Percentiles rank a stretch among this genome's conserved stretches.
These are phyloP conservation scores for Aurelia aurita DNA, from an alignment of 30 jellyfish, hydroid and myxozoan genomes.

Conservation along the genomic window DNA sequence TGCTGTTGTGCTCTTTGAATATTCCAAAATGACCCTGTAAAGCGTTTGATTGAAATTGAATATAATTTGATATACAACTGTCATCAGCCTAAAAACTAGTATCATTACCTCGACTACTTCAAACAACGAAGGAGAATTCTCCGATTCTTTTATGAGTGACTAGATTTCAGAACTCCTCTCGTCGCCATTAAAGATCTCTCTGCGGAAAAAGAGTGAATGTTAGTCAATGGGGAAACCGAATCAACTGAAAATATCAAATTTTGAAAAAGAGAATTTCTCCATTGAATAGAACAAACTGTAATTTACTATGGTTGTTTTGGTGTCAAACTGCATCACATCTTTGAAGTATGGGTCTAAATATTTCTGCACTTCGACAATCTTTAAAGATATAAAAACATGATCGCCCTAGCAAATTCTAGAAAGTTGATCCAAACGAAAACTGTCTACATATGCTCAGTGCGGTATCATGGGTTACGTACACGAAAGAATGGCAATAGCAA, in stretches of 20 bases:
- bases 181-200: conserved; percentile 69
- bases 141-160: conserved; percentile 29
- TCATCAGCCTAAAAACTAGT: not conserved
- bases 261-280: not conserved
- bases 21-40: not conserved
- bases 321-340: too few relatives aligned
- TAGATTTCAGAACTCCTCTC: conserved; percentile 30
- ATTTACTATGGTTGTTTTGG: too few relatives aligned
- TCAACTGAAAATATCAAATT: not conserved
- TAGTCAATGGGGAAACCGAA: not conserved
- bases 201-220: conserved; percentile 2
- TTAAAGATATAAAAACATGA: too few relatives aligned
- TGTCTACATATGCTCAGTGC: too few relatives aligned
- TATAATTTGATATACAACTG: not conserved
- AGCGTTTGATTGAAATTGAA: not conserved
- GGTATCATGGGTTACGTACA: too few relatives aligned
- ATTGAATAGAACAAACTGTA: too few relatives aligned
- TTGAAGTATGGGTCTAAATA: too few relatives aligned
- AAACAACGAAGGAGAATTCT: conserved; percentile 70
- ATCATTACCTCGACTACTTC: conserved; percentile 73
- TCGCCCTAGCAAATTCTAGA: too few relatives aligned
- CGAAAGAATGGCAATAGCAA: too few relatives aligned
- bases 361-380: too few relatives aligned
- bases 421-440: too few relatives aligned
- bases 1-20: too few relatives aligned